Evolutionary conservation across 1,140 invertebrate species (phyloP), one percentile per base, ranked within the genome.

Genomic region (Zophobas morio): DNA sequence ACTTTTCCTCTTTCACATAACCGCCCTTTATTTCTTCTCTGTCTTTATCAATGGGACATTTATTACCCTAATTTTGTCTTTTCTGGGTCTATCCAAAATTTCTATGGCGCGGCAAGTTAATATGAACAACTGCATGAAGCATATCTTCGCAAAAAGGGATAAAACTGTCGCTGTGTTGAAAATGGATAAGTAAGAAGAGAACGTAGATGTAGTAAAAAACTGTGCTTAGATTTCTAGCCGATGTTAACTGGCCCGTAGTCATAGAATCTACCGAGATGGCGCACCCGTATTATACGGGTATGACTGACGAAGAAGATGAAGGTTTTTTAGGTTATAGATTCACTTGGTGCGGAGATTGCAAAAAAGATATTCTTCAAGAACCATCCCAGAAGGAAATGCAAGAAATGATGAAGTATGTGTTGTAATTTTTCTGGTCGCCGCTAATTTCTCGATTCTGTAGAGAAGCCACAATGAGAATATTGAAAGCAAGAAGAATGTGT

Each of bases 401-500:
- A 47, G 87, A 88, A 77, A 87, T 88, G 87, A 86, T 85, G 82
- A 86, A 85, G 87, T 87, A 66, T 47, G 34, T 20, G 20, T n/a
- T n/a, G 39, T 35, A 1, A 70, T n/a, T 6, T 40, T 3, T 56
- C 6, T 33, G 20, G 3, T 35, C 54, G 5, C 5, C 54, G 5
- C 3, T 33, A 8, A 57, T 6, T 35, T 60, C 33, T 20, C 20
- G 42, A 4, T 46, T 46, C 42, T 8, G 8, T 8, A 72, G 40
- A 57, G 87, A 88, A 84, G 87, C 87, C 4, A 87, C 87, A 70
- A 85, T 87, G 70, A 81, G 87, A 33, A 86, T 88, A 0, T 54
- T 88, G 1, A 88, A 88, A 84, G 86, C 86, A 0, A 83, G 87
- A 79, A 87, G 88, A 79, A 87, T 88, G 74, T 88, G 87, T 0